Evolutionary conservation across 2,797 vertebrate species (phyloP), one percentile per base, ranked within the genome.

Genomic region (Lagodon rhomboides): DNA sequence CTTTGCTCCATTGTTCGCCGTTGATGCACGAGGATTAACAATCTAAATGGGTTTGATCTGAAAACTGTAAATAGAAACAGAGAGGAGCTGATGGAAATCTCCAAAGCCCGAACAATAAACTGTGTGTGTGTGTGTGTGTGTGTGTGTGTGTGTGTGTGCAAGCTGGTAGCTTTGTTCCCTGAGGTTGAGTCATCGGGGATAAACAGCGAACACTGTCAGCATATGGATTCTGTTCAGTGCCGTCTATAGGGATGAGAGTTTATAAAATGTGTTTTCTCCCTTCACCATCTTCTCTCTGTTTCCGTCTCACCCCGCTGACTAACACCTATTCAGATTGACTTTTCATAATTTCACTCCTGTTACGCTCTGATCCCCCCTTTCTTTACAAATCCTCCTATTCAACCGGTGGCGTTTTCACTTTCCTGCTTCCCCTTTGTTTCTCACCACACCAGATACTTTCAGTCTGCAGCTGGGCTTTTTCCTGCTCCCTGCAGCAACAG

Each of bases 131-230:
- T 38, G 38, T 38, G 38, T 38, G 34, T 38, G 34, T 10, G 9
- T 10, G 38, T 11, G 38, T 11, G 7, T 34, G 30, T 34, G 30
- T 34, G 34, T 34, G 34, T 34, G 68, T 70, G 44, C n/a, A 44
- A 70, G 47, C 64, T 30, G 15, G 23, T 25, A 75, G 64, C 70
- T 16, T 55, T 69, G 70, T 15, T 82, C 71, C 77, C 69, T 69
- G 59, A 58, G 69, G 82, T 70, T 87, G 86, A 90, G 80, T 91
- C 85, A 82, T 54, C 11, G 61, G 43, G 77, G 69, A 85, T 86
- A 72, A 85, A 86, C 63, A 60, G 30, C 56, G 49, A 78, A 80
- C 9, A 79, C 46, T 13, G 47, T 55, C 65, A 77, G 84, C 49
- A 53, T 87, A 87, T 84, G 66, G 77, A 81, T 79, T 55, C 20